phyloP scores from a whole-genome alignment of 1,140 invertebrate genomes.

The Eulimnadia texana region DNA sequence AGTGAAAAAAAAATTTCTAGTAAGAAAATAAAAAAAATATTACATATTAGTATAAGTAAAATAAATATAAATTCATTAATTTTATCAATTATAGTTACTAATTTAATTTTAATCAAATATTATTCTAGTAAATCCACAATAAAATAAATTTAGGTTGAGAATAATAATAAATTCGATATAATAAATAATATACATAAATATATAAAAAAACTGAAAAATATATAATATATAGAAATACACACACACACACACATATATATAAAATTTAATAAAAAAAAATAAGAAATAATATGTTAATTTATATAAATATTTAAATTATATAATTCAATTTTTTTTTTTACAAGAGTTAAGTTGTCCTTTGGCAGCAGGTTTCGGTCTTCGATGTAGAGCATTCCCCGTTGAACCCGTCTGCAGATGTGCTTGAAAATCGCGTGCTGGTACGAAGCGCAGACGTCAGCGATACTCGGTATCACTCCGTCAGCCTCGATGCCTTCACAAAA shows the following conservation, averaged over 20 bases:
- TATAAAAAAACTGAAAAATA: no score
- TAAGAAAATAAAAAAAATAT: neutral
- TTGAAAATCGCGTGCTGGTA: slow-evolving; percentile 57
- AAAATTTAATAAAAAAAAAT: neutral
- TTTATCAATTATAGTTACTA: no score
- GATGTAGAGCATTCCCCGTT: slow-evolving; percentile 65
- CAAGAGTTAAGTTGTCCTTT: slow-evolving; percentile 8
- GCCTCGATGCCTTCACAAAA: slow-evolving; percentile 33
- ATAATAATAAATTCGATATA: no score
- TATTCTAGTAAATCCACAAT: no score
- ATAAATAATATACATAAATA: no score
- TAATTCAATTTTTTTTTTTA: no score
- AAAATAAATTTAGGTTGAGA: no score
- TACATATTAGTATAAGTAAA: no score
- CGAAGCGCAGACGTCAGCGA: slow-evolving; percentile 72
- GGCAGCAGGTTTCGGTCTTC: slow-evolving; percentile 42
- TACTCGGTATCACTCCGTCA: slow-evolving; percentile 56
- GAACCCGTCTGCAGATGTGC: slow-evolving; percentile 64
- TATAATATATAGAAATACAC: no score
- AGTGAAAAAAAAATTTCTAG: neutral
- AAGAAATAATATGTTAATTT: neutral
- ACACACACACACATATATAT: no score
- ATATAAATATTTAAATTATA: neutral
- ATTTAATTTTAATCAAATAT: no score
- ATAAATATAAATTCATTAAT: no score